Percentiles rank a stretch among this genome's conserved stretches.
Conservation (phyloP, 2,888 invertebrate species). For the Pogonocherus hispidulus region DNA sequence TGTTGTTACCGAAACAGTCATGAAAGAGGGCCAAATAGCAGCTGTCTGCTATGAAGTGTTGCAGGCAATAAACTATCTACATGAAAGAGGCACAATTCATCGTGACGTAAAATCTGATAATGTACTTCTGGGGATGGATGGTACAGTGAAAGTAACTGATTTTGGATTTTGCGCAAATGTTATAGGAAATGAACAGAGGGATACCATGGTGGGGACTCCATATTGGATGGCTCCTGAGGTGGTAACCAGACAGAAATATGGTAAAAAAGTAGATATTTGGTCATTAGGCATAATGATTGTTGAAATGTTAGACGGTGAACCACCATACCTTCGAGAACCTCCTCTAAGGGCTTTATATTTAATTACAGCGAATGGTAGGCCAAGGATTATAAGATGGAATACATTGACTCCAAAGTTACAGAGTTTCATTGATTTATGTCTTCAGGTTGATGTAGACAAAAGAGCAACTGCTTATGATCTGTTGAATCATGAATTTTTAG, state of each 20-base stretch:
- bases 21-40: slow-evolving; percentile 97
- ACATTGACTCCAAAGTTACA: slow-evolving; percentile 83
- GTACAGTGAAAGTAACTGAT: slow-evolving; percentile 92
- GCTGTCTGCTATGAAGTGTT: slow-evolving; percentile 93
- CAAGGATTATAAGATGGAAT: slow-evolving; percentile 88
- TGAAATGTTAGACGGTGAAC: slow-evolving; percentile 97
- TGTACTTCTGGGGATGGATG: slow-evolving; percentile 93
- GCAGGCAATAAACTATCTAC: slow-evolving; percentile 89
- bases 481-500: slow-evolving; percentile 84
- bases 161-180: slow-evolving; percentile 99
- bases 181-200: slow-evolving; percentile 88
- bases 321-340: slow-evolving; percentile 96
- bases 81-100: slow-evolving; percentile 91
- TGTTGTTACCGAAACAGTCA: slow-evolving; percentile 96
- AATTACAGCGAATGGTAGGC: slow-evolving; percentile 95
- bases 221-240: slow-evolving; percentile 99
- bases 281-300: slow-evolving; percentile 98
- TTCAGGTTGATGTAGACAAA: slow-evolving; percentile 86
- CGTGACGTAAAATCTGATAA: slow-evolving; percentile 99
- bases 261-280: slow-evolving; percentile 90
- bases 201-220: slow-evolving; percentile 98
- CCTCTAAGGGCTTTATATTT: slow-evolving; percentile 93
- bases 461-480: slow-evolving; percentile 84
- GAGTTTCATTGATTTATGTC: slow-evolving; percentile 89
- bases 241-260: slow-evolving; percentile 92